These are phyloP conservation scores for Phyllostomus discolor DNA, from an alignment of 2,113 vertebrate species.

Conservation along the genomic window DNA sequence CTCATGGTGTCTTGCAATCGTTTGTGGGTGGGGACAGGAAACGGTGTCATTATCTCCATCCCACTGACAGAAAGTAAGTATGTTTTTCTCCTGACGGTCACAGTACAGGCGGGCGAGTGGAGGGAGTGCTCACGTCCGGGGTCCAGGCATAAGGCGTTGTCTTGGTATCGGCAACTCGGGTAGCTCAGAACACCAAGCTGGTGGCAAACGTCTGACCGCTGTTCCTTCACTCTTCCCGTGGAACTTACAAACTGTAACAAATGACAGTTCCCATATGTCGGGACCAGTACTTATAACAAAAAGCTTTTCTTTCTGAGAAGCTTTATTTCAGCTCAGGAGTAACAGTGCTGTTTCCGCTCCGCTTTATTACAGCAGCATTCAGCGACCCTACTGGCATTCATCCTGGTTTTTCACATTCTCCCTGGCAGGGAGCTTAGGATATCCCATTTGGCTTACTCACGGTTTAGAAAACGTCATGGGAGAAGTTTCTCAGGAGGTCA, in stretches of 20 bases:
- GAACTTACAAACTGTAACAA: background rate
- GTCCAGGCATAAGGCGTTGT: background rate
- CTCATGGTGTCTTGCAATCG: conserved; percentile 93
- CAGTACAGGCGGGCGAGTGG: background rate
- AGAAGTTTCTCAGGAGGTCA: conserved; percentile 27
- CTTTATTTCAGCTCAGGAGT: background rate
- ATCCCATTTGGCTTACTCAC: background rate
- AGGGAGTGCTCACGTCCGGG: background rate
- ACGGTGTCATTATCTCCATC: conserved; percentile 95
- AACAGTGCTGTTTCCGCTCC: background rate
- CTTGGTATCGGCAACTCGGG: background rate
- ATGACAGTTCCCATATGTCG: background rate
- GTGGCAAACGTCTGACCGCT: background rate
- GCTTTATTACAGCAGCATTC: background rate
- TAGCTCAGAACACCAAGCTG: background rate
- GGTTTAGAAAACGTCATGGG: background rate
- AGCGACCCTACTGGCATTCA: background rate
- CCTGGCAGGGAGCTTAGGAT: background rate
- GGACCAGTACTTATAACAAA: background rate
- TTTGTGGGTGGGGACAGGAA: conserved; percentile 93
- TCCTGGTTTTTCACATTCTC: background rate
- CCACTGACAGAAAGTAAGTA: conserved; percentile 92
- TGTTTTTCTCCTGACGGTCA: background rate
- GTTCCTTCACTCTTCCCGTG: background rate
- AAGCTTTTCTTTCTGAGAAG: background rate